Conservation (phyloP, 2,888 invertebrate species). For the Himalopsyche japonica region DNA sequence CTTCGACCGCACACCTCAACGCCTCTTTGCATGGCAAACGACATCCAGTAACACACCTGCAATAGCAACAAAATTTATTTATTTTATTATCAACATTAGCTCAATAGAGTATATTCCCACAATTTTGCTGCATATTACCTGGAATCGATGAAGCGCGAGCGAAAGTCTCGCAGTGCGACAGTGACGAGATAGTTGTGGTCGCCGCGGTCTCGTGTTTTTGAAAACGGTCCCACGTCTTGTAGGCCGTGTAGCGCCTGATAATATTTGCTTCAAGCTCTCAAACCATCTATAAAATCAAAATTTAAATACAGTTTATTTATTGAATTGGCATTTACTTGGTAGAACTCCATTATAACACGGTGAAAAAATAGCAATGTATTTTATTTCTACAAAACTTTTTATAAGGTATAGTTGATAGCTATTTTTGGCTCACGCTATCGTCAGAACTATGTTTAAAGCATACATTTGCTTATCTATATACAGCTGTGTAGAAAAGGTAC, state of each 20-base stretch:
- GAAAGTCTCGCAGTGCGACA: slow-evolving; percentile 85
- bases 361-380: too few relatives aligned
- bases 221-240: slow-evolving; percentile 91
- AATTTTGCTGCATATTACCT: too few relatives aligned
- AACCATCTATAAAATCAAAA: slow-evolving; percentile 79
- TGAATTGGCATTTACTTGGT: too few relatives aligned
- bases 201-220: slow-evolving; percentile 79
- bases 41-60: slow-evolving; percentile 94
- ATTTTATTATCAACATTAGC: slow-evolving; percentile 36
- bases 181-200: slow-evolving; percentile 91
- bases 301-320: too few relatives aligned
- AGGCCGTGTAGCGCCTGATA: slow-evolving; percentile 92
- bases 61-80: background rate
- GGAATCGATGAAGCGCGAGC: slow-evolving; percentile 83
- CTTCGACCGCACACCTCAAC: slow-evolving; percentile 83
- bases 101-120: too few relatives aligned
- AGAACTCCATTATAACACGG: too few relatives aligned
- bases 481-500: too few relatives aligned
- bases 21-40: slow-evolving; percentile 92
- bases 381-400: too few relatives aligned
- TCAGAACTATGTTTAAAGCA: too few relatives aligned
- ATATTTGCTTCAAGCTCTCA: slow-evolving; percentile 89
- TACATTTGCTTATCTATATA: too few relatives aligned
- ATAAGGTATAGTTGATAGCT: too few relatives aligned
- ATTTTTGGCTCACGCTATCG: too few relatives aligned